Evolutionary conservation across 2,797 vertebrate species (phyloP).

Genomic region (Luscinia megarhynchos): DNA sequence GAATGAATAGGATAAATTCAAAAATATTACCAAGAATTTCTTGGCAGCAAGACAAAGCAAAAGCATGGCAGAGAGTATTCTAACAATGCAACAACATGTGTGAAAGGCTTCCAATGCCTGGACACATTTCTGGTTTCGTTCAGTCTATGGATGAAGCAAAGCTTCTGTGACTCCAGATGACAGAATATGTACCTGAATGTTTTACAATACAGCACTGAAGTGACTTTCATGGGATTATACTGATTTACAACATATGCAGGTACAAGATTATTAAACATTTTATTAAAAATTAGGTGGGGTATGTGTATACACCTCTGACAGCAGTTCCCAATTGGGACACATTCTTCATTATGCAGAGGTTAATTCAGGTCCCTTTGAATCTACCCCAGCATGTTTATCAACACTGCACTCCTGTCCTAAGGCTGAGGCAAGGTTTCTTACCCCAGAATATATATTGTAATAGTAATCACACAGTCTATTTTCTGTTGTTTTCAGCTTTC

Average conservation of each 20-base stretch:
- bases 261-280: background rate
- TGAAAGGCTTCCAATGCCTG: background rate
- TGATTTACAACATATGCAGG: background rate
- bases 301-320: background rate
- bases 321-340: rapidly evolving
- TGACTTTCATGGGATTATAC: background rate
- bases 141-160: background rate
- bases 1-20: background rate
- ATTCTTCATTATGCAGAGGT: background rate
- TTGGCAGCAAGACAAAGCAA: background rate
- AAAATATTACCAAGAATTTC: background rate
- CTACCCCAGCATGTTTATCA: background rate
- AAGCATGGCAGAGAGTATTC: background rate
- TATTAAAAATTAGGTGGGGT: background rate
- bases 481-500: background rate
- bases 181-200: background rate
- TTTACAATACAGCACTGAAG: background rate
- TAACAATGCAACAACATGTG: background rate
- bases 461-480: background rate
- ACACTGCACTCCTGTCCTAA: background rate
- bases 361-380: background rate
- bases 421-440: background rate
- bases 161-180: background rate
- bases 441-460: background rate
- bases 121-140: background rate